A percentile compares a stretch with the other conserved stretches of the same genome.
phyloP scores from a whole-genome alignment of 2,797 vertebrate genomes.

The Pempheris klunzingeri region DNA sequence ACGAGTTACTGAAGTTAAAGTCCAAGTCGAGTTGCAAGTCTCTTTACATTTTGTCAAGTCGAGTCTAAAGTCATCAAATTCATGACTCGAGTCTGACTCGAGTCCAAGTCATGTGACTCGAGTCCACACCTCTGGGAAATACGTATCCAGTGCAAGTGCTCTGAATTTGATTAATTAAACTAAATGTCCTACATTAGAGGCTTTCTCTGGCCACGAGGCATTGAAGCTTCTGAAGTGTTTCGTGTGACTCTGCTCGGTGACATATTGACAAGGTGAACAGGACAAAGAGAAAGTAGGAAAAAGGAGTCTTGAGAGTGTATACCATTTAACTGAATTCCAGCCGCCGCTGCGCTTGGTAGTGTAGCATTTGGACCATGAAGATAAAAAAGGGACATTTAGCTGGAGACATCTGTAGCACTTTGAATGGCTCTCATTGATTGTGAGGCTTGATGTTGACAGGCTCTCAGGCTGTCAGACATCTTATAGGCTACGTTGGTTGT shows the following conservation, averaged over 20 bases:
- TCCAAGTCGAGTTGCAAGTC: too few relatives aligned
- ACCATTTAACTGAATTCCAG: conserved; percentile 25
- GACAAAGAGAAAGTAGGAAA: conserved; percentile 25
- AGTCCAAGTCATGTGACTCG: too few relatives aligned
- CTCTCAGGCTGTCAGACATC: conserved; percentile 25
- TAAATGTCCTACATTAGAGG: neutral
- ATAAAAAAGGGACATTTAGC: conserved; percentile 43
- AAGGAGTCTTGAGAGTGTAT: neutral
- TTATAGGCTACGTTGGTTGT: neutral
- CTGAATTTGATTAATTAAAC: conserved; percentile 20
- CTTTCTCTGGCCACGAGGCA: neutral
- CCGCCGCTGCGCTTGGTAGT: conserved; percentile 12
- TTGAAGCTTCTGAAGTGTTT: neutral
- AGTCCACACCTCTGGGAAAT: too few relatives aligned
- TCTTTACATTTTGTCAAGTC: too few relatives aligned
- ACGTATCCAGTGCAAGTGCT: neutral
- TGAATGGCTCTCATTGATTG: conserved; percentile 62
- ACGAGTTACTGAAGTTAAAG: too few relatives aligned
- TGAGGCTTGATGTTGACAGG: conserved; percentile 55
- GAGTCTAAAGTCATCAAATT: too few relatives aligned
- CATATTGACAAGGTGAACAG: conserved; percentile 17
- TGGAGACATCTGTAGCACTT: conserved; percentile 43
- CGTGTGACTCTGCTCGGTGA: neutral
- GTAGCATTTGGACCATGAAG: neutral
- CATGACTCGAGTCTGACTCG: too few relatives aligned